Evolutionary conservation across 1,140 invertebrate species (phyloP).

Genomic region (Amphibalanus amphitrite): DNA sequence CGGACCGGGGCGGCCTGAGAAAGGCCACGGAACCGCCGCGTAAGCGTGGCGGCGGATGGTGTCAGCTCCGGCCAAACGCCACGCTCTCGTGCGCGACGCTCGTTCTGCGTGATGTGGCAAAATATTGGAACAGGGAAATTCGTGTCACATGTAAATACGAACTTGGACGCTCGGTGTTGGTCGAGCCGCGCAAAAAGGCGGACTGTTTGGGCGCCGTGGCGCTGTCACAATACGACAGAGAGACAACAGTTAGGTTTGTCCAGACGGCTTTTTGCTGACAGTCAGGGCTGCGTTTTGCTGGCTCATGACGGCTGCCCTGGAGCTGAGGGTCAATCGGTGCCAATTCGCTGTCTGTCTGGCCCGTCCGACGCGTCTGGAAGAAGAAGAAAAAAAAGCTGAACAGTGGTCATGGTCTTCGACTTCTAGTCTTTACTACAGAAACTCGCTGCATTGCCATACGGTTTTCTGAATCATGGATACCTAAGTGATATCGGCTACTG

Average conservation of each 20-base stretch:
- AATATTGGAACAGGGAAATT: background rate
- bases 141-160: background rate
- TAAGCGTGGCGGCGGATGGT: background rate
- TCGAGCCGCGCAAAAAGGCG: background rate
- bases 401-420: no score
- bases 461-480: no score
- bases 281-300: background rate
- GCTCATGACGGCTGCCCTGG: background rate
- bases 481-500: no score
- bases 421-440: no score
- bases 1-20: no score
- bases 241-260: background rate
- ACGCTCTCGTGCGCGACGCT: background rate
- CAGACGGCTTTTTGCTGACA: background rate
- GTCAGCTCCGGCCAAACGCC: background rate
- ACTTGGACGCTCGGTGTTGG: background rate
- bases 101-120: background rate
- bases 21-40: background rate
- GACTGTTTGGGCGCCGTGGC: background rate
- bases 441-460: no score
- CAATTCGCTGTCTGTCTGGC: no score
- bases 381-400: no score
- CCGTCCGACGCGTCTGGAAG: no score
- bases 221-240: background rate
- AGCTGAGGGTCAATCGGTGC: no score